Evolutionary conservation across 2,888 invertebrate species (phyloP).

Genomic region (Nephrocerus scutellatus): DNA sequence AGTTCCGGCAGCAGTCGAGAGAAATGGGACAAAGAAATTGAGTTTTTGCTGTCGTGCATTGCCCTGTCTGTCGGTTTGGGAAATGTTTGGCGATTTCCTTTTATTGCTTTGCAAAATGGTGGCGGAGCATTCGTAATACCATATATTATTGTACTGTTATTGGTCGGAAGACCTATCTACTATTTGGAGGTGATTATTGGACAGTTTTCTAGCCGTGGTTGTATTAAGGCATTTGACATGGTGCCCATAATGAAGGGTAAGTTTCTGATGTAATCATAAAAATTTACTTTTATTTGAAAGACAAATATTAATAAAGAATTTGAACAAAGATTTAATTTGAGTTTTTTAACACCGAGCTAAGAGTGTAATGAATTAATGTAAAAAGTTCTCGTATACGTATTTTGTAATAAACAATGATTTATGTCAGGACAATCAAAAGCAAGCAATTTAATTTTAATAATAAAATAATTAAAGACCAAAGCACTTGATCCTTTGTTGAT

Average conservation of each 20-base stretch:
- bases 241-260: slow-evolving; percentile 63
- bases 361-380: too few species aligned
- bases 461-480: too few species aligned
- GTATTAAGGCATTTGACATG: slow-evolving; percentile 59
- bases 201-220: slow-evolving; percentile 64
- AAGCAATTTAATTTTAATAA: too few species aligned
- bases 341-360: too few species aligned
- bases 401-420: too few species aligned
- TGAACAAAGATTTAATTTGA: too few species aligned
- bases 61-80: slow-evolving; percentile 59
- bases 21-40: slow-evolving; percentile 56
- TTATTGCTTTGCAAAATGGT: slow-evolving; percentile 59
- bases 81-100: slow-evolving; percentile 62
- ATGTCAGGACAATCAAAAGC: too few species aligned
- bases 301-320: too few species aligned
- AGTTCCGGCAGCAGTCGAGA: slow-evolving; percentile 31
- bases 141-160: slow-evolving; percentile 56
- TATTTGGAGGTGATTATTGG: slow-evolving; percentile 66
- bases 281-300: too few species aligned
- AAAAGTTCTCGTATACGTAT: too few species aligned
- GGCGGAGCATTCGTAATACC: slow-evolving; percentile 63
- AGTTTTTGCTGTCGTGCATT: slow-evolving; percentile 58
- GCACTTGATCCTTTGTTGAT: too few species aligned
- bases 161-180: slow-evolving; percentile 63
- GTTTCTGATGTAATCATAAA: too few species aligned